Evolutionary conservation across 37 sponge, comb jelly and placozoan species (phyloP), one percentile per base, ranked within the genome.

Genomic region (Crambe crambe): DNA sequence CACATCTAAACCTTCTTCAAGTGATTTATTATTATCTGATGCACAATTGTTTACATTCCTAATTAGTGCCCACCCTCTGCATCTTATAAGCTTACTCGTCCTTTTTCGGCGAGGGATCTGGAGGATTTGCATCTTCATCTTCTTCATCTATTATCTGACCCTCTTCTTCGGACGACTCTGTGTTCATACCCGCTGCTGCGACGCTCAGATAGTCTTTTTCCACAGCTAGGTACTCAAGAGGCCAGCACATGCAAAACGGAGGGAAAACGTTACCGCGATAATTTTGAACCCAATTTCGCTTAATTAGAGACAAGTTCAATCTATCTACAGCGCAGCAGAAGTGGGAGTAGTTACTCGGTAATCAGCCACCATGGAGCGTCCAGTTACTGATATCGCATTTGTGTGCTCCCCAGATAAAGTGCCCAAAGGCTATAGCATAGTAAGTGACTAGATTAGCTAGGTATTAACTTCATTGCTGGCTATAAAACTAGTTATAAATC

Each of bases 71-170:
- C 77, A 61, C 64, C 60, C 4, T 41, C 39, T 29, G 31, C n/a
- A 57, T 75, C 2, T 42, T 73, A 42, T 32, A 69, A 68, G 77
- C 37, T 60, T 37, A 70, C 71, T 42, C 39, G 37, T 70, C 26
- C 15, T 76, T 59, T 76, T 36, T n/a, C 37, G 22, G 66, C 42
- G 44, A 22, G 3, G 2, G 36, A 25, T 66, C 6, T 15, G 51
- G 51, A 12, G 6, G 51, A 15, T 30, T 23, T 43, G 69, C 30
- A 25, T 74, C 59, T 21, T 83, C 80, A 2, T 83, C 89, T 4
- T 89, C 89, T 12, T 89, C 89, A 40, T 89, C 89, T 30, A 83
- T 41, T 42, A 89, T 89, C 58, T 83, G 80, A 44, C 89, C 89
- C 56, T 89, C 89, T 65, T 89, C 89, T 79, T 89, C 89, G 1